Conservation (phyloP, 2,797 vertebrate species). For the Sebastes vulpes region DNA sequence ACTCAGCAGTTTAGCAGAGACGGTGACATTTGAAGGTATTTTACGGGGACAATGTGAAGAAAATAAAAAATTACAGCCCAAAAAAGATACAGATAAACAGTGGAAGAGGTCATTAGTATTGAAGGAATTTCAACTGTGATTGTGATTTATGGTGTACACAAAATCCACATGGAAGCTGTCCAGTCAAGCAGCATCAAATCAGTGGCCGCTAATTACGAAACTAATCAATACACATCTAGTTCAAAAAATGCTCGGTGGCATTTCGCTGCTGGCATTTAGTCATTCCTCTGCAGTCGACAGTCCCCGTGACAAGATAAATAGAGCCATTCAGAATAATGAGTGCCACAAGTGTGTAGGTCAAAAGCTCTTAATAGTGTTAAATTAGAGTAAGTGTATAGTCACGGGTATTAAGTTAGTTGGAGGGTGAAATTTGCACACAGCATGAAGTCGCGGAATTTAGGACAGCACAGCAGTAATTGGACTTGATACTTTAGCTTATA, state of each 20-base stretch:
- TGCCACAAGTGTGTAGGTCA: conserved; percentile 51
- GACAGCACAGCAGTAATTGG: conserved; percentile 43
- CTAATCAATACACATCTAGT: conserved; percentile 37
- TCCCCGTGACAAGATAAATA: conserved; percentile 47
- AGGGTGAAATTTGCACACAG: conserved; percentile 63
- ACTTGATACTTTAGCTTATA: conserved; percentile 43
- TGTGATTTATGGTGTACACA: not conserved
- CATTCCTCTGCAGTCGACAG: conserved; percentile 21
- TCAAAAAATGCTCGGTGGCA: conserved; percentile 28
- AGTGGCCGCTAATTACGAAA: conserved; percentile 23
- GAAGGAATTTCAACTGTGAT: not conserved
- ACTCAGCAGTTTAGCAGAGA: conserved; percentile 18
- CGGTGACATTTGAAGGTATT: conserved; percentile 42
- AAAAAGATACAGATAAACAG: not conserved
- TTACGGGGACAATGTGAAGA: not conserved
- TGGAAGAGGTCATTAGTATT: not conserved
- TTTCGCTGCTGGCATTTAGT: conserved; percentile 27
- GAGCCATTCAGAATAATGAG: conserved; percentile 55
- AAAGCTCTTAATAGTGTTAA: conserved; percentile 66
- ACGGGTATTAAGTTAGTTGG: conserved; percentile 63
- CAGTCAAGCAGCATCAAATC: conserved; percentile 13
- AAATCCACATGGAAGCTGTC: not conserved
- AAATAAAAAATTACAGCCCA: not conserved
- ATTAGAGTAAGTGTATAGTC: conserved; percentile 57
- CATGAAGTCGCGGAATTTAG: conserved; percentile 46